Percentiles rank a stretch among this genome's conserved stretches.
These are phyloP conservation scores for Caenorhabditis sp. DNA, from an alignment of 2,888 invertebrate genomes.

Conservation along the genomic window DNA sequence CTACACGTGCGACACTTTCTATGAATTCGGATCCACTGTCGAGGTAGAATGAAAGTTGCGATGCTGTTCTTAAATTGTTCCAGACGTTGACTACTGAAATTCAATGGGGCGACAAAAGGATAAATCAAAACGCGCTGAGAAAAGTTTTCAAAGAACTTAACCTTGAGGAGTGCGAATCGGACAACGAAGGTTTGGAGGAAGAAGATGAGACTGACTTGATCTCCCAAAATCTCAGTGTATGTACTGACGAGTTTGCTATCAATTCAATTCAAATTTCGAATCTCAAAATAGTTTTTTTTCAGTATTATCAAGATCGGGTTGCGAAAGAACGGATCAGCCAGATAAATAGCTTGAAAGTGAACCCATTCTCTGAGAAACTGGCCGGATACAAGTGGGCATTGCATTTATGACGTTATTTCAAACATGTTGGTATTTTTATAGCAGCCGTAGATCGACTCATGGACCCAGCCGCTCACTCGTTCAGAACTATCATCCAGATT, in stretches of 20 bases:
- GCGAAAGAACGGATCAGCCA: constrained; percentile 10
- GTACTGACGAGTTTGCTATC: background rate
- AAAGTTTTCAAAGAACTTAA: background rate
- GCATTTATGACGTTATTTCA: too few relatives aligned
- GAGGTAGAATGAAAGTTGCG: background rate
- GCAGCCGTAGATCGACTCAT: background rate
- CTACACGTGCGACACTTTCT: constrained; percentile 24
- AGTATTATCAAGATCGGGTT: constrained; percentile 4
- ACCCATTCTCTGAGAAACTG: constrained; percentile 38
- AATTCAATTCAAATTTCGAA: background rate
- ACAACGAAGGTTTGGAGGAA: background rate
- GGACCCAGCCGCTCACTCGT: constrained; percentile 4
- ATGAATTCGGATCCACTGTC: background rate
- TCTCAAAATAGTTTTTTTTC: background rate
- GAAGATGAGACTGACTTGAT: constrained; percentile 25
- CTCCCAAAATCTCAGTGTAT: background rate
- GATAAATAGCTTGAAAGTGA: background rate
- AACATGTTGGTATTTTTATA: background rate
- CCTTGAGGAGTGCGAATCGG: background rate
- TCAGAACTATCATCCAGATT: constrained; percentile 19
- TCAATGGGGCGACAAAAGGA: background rate
- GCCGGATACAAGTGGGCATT: constrained; percentile 15
- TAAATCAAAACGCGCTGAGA: constrained; percentile 7
- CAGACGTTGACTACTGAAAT: constrained; percentile 6
- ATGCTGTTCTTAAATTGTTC: too few relatives aligned